Conservation (phyloP, 2,888 invertebrate genomes). For the Stratiomys singularior region DNA sequence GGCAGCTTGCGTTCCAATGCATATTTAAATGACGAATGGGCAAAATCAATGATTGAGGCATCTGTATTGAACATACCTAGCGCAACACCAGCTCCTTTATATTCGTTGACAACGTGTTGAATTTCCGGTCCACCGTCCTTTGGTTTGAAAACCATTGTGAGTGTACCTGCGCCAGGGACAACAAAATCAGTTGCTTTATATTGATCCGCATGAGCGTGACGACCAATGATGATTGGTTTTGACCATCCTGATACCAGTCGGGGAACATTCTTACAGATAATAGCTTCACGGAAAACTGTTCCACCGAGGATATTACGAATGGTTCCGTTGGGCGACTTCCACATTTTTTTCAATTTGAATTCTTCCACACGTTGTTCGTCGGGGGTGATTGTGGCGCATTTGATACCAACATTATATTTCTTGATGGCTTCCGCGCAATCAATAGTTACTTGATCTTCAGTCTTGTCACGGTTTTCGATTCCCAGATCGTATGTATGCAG, state of each 20-base stretch:
- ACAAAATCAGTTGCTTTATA: slow-evolving; percentile 98
- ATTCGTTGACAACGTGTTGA: slow-evolving; percentile 82
- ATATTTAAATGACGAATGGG: slow-evolving; percentile 92
- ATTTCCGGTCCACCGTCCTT: slow-evolving; percentile 70
- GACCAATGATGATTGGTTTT: slow-evolving; percentile 96
- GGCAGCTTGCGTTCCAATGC: slow-evolving; percentile 88
- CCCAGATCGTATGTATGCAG: slow-evolving; percentile 94
- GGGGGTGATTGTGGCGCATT: slow-evolving; percentile 98
- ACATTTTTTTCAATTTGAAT: slow-evolving; percentile 88
- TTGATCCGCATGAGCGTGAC: slow-evolving; percentile 98
- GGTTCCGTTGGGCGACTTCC: slow-evolving; percentile 91
- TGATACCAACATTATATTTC: slow-evolving; percentile 98
- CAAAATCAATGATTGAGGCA: slow-evolving; percentile 91
- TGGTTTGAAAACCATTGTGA: slow-evolving; percentile 86
- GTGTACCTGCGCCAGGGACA: slow-evolving; percentile 88
- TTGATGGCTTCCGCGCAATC: slow-evolving; percentile 97
- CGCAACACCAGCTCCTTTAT: slow-evolving; percentile 89
- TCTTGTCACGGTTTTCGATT: slow-evolving; percentile 93
- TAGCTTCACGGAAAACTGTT: slow-evolving; percentile 81
- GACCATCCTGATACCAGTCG: slow-evolving; percentile 94
- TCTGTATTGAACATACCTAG: slow-evolving; percentile 98
- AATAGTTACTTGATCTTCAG: slow-evolving; percentile 93
- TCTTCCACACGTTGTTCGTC: slow-evolving; percentile 96
- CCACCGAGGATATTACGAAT: slow-evolving; percentile 88
- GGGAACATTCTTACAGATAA: slow-evolving; percentile 93